Conservation (phyloP, 2,797 vertebrate species). For the Presbytis comata region DNA sequence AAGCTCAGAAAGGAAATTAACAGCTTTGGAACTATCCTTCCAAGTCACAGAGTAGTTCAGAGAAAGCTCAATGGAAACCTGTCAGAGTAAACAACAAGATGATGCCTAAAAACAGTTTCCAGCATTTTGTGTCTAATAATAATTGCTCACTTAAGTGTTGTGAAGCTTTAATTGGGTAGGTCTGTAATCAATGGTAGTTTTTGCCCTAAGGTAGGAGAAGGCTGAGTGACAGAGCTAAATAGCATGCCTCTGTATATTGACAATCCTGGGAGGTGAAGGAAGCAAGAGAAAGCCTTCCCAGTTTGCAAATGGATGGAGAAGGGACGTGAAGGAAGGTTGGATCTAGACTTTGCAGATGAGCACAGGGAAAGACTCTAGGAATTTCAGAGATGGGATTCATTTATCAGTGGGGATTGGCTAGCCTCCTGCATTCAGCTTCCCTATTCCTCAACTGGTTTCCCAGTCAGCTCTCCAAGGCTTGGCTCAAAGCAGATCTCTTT, state of each 20-base stretch:
- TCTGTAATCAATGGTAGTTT: slow-evolving; percentile 74
- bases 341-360: neutral
- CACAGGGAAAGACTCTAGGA: neutral
- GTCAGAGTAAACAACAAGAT: neutral
- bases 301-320: neutral
- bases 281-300: neutral
- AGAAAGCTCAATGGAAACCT: neutral
- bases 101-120: slow-evolving; percentile 11
- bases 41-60: neutral
- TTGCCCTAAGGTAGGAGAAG: neutral
- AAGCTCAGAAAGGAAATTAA: neutral
- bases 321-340: neutral
- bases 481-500: neutral
- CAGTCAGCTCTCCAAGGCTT: neutral
- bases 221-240: slow-evolving; percentile 61
- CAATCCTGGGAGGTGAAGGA: neutral
- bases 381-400: neutral
- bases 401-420: neutral
- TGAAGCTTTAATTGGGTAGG: slow-evolving; percentile 71
- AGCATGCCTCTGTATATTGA: neutral
- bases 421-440: neutral
- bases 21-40: neutral
- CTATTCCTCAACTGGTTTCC: neutral
- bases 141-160: slow-evolving; percentile 76
- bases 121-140: slow-evolving; percentile 59